Base-by-base conservation (phyloP, 2,888 invertebrate genomes). In the Esperia sulphurella region DNA sequence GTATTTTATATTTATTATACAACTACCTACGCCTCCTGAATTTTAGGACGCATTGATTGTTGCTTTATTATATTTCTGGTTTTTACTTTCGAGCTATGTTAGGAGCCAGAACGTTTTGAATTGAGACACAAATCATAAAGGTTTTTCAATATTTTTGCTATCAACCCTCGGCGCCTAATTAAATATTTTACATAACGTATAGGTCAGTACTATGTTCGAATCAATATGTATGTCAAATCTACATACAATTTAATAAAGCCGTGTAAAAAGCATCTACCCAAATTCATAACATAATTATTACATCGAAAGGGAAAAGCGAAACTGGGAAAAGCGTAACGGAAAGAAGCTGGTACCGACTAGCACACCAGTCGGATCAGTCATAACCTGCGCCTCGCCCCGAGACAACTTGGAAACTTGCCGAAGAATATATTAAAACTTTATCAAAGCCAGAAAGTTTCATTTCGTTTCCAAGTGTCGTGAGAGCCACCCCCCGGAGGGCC, bases 381-480 rank as follows among this genome's bases (percentile, higher is more conserved):
- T 84, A 85, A 82, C 79, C 77, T 72, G 65, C 53, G 53, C 58
- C 62, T 61, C 57, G 61, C 57, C 69, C 40, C 12, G 21, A 75
- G 76, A 76, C 78, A 79, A 81, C 71, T 83, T 74, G 71, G 71
- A 65, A 83, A 85, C 79, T 81, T 75, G 67, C 75, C 77, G 76
- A 83, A 83, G 88, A 89, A 89, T 89, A 88, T 84, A 88, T 89
- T 88, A 88, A 88, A 89, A 89, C 84, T 89, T 88, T 85, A 80
- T 84, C 88, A 87, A 86, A 87, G 85, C 82, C 39, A 73, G 63
- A 71, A 81, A 85, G 71, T 85, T 83, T 79, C 71, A 79, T 85
- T 85, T 84, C 85, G 86, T 75, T 64, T 71, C 58, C 58, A 55
- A 68, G 68, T 70, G 69, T 63, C 75, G 65, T 61, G 67, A 65